A percentile compares a stretch with the other conserved stretches of the same genome.
These are phyloP conservation scores for Leptoteleia sp. DNA, from an alignment of 1,140 invertebrate genomes.

Conservation along the genomic window DNA sequence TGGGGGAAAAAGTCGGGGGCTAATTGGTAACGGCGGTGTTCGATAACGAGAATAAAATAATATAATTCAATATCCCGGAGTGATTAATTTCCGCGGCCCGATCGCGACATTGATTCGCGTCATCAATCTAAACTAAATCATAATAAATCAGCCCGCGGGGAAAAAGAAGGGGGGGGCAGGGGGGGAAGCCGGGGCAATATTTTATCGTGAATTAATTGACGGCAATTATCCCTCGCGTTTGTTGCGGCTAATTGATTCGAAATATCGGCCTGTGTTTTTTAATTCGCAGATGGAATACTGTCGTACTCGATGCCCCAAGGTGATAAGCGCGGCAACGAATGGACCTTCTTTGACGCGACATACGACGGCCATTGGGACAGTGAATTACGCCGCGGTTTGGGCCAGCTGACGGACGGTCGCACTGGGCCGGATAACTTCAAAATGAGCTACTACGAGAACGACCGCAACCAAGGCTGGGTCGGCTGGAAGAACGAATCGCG, in stretches of 20 bases:
- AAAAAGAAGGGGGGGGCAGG: no score
- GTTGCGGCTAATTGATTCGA: constrained; percentile 42
- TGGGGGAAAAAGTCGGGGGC: no score
- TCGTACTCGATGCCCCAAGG: constrained; percentile 85
- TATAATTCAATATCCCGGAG: constrained; percentile 1
- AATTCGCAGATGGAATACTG: constrained; percentile 82
- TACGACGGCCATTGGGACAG: constrained; percentile 94
- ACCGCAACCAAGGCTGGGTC: constrained; percentile 90
- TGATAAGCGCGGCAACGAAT: constrained; percentile 87
- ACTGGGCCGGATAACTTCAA: constrained; percentile 90
- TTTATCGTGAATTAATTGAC: constrained; percentile 45
- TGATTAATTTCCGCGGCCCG: constrained; percentile 22
- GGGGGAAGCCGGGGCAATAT: constrained; percentile 17
- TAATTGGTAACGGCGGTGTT: neutral
- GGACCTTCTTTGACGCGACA: constrained; percentile 93
- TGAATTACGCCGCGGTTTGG: constrained; percentile 87
- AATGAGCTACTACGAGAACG: constrained; percentile 83
- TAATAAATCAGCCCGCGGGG: constrained; percentile 17
- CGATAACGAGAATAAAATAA: constrained; percentile 7
- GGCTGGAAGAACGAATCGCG: constrained; percentile 93
- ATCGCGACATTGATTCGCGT: constrained; percentile 33
- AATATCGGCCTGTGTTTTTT: constrained; percentile 46
- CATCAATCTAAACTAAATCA: constrained; percentile 32
- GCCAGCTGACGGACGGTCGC: constrained; percentile 92
- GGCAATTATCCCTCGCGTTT: constrained; percentile 45